A percentile compares a stretch with the other conserved stretches of the same genome.
Evolutionary conservation across 2,888 invertebrate species (phyloP).

Genomic region (Andrena haemorrhoa): DNA sequence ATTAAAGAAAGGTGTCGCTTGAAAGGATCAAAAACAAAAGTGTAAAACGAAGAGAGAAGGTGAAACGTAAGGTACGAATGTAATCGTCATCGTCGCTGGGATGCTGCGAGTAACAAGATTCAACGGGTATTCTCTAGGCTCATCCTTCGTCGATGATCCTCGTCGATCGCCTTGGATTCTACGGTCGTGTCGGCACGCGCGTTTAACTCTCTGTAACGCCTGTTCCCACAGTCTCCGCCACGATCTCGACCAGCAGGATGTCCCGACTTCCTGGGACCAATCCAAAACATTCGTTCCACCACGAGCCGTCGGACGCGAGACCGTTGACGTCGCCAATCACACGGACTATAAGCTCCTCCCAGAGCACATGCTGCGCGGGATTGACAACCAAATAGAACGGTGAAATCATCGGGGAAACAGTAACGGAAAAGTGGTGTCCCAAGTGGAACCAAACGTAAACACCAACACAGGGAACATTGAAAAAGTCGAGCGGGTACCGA

Average conservation of each 20-base stretch:
- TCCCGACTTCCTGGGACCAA: slow-evolving; percentile 66
- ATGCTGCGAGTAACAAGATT: background rate
- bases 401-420: slow-evolving; percentile 24
- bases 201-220: background rate
- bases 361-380: background rate
- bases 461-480: background rate
- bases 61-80: background rate
- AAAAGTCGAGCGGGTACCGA: slow-evolving; percentile 9
- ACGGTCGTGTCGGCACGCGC: slow-evolving; percentile 16
- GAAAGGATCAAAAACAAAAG: background rate
- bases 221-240: slow-evolving; percentile 14
- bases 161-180: slow-evolving; percentile 48
- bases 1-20: slow-evolving; percentile 16
- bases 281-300: slow-evolving; percentile 25
- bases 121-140: background rate
- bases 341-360: background rate
- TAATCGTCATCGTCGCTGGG: background rate
- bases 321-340: background rate
- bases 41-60: background rate
- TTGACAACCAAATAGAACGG: slow-evolving; percentile 10
- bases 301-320: slow-evolving; percentile 5
- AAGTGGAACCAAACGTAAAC: background rate
- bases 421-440: slow-evolving; percentile 1
- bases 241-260: slow-evolving; percentile 39
- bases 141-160: slow-evolving; percentile 45